Evolutionary conservation across 2,888 invertebrate species (phyloP).

Genomic region (Chirona hameri): DNA sequence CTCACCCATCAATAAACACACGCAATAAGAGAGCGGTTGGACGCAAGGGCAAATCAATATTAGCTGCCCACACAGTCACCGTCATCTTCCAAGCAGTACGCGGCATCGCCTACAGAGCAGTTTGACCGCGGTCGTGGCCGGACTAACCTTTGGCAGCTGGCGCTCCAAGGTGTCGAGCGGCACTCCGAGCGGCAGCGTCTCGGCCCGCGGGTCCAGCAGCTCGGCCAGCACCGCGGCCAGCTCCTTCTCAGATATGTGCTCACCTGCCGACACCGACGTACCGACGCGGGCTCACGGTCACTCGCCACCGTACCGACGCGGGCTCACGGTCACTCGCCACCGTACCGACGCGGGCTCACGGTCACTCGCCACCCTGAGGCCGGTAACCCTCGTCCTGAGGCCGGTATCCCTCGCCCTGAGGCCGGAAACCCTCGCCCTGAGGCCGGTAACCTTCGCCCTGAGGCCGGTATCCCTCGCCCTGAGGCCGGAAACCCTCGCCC

Average conservation of each 20-base stretch:
- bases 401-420: background rate
- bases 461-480: background rate
- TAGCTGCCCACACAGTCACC: background rate
- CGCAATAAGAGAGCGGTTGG: background rate
- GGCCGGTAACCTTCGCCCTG: background rate
- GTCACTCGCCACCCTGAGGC: no score
- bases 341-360: no score
- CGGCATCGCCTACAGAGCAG: background rate
- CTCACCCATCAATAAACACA: no score
- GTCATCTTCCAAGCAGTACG: background rate
- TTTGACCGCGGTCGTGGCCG: background rate
- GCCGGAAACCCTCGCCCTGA: background rate
- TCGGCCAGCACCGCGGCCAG: conserved; percentile 3
- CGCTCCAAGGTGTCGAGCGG: background rate
- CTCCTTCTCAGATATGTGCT: background rate
- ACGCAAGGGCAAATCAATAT: background rate
- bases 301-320: no score
- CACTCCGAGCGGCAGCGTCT: background rate
- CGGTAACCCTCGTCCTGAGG: no score
- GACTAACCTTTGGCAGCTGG: background rate
- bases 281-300: no score
- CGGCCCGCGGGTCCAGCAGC: conserved; percentile 1
- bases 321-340: no score
- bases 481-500: background rate
- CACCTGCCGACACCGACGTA: background rate